Percentiles rank a stretch among this genome's conserved stretches.
phyloP scores from a whole-genome alignment of 2,113 vertebrate genomes.

The Lethenteron reissneri region DNA sequence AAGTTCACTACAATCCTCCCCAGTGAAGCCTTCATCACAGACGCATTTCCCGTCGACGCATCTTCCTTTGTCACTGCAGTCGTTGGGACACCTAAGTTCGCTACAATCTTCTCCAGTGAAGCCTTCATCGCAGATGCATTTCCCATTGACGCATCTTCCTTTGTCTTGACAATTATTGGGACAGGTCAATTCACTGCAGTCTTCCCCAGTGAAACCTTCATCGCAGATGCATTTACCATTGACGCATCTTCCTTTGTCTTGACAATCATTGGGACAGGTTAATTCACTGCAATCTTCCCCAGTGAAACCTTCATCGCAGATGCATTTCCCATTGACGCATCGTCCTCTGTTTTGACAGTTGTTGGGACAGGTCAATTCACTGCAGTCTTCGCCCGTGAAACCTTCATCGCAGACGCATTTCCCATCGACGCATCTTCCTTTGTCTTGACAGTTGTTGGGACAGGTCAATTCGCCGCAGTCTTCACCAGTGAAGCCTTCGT shows the following conservation, averaged over 20 bases:
- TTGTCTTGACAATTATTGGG: neutral
- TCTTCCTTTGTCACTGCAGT: no score
- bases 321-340: constrained; percentile 1
- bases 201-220: neutral
- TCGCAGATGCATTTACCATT: neutral
- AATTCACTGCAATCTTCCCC: neutral
- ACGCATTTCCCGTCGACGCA: no score
- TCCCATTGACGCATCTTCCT: neutral
- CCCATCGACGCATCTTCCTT: neutral
- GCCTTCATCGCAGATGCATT: neutral
- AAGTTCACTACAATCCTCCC: no score
- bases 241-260: neutral
- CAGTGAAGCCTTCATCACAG: no score
- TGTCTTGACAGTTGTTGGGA: neutral
- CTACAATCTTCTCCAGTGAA: neutral
- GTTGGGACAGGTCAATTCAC: constrained; percentile 32
- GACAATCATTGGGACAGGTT: neutral
- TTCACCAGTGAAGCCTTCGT: constrained; percentile 51
- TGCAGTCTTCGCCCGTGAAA: constrained; percentile 21
- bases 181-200: neutral
- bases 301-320: neutral
- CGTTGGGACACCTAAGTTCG: no score
- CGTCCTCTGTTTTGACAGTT: neutral
- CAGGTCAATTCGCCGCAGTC: constrained; percentile 59
- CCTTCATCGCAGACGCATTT: neutral